Base-by-base conservation (phyloP, 2,797 vertebrate genomes). In the Hapalemur alaotrensis region DNA sequence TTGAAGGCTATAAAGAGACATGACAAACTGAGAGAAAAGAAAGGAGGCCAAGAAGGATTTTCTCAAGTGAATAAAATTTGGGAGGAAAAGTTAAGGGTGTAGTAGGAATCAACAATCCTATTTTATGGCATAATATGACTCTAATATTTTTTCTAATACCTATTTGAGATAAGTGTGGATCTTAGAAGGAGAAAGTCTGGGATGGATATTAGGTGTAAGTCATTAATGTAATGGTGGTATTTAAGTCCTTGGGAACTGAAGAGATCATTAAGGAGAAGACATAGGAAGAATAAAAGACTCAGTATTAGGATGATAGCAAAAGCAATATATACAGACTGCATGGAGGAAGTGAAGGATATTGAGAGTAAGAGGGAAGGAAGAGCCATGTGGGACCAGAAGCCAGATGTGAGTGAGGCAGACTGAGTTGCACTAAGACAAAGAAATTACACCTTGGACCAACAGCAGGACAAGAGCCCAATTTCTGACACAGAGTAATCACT, bases 21-120 rank as follows among this genome's bases (percentile, higher is more conserved):
- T 1, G 12, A 28, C 2, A 57, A 50, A 76, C 93, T n/a, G 35
- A 78, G 30, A 69, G 41, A 63, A 81, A 90, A 35, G 48, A 78
- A 70, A 78, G 5, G 11, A 7, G 18, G 2, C 12, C 4, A 46
- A 25, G 18, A 38, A 41, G 9, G 23, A 65, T 38, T 80, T 95
- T 92, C 17, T 78, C 22, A 79, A 61, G 30, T 43, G 87, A 50
- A 38, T n/a, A 57, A 83, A 91, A 88, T 32, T 50, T 57, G 35
- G 2, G 4, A 61, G 20, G 57, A 79, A 15, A 52, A 2, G 48
- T 46, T 32, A 90, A 67, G 30, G 7, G 7, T 9, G 0, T 28
- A 30, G 0, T 28, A 30, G 10, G 25, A 73, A 83, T 70, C 50
- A 89, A 61, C 3, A 80, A 23, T 17, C 5, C 4, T 2, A 14